These are phyloP conservation scores for Micronycteris hirsuta DNA, from an alignment of 2,113 vertebrate species.

Conservation along the genomic window DNA sequence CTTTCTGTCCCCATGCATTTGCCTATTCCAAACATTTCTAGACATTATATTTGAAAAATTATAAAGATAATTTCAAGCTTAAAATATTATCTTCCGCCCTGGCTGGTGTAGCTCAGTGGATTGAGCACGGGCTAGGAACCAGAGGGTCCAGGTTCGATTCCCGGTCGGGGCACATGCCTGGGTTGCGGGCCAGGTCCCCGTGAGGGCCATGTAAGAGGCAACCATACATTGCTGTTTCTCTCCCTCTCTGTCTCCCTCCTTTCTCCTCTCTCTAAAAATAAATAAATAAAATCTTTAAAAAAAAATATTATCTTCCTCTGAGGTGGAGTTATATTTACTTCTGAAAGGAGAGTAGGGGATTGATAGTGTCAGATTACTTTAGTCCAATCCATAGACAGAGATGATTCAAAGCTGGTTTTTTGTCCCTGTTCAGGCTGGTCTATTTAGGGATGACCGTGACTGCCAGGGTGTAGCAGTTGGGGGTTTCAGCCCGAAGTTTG, in stretches of 20 bases:
- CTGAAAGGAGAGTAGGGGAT: not conserved
- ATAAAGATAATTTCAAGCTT: not conserved
- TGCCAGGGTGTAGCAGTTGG: not conserved
- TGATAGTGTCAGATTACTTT: not conserved
- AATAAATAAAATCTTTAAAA: too few relatives aligned
- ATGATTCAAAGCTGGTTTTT: not conserved
- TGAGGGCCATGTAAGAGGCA: too few relatives aligned
- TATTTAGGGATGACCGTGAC: not conserved
- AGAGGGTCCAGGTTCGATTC: too few relatives aligned
- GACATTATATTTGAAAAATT: not conserved
- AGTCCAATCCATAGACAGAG: not conserved
- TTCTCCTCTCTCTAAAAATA: too few relatives aligned
- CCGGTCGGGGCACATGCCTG: too few relatives aligned
- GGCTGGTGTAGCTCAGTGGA: too few relatives aligned
- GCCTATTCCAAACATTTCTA: not conserved
- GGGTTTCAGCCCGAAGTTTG: not conserved
- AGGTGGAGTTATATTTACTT: not conserved
- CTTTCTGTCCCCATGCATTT: not conserved
- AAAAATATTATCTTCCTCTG: not conserved
- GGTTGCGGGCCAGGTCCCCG: too few relatives aligned
- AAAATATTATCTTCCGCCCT: not conserved
- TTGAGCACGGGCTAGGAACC: too few relatives aligned
- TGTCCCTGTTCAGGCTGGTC: not conserved
- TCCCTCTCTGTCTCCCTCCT: too few relatives aligned
- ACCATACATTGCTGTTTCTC: too few relatives aligned